Conservation (phyloP, 2,113 vertebrate species). For the Galemys pyrenaicus region DNA sequence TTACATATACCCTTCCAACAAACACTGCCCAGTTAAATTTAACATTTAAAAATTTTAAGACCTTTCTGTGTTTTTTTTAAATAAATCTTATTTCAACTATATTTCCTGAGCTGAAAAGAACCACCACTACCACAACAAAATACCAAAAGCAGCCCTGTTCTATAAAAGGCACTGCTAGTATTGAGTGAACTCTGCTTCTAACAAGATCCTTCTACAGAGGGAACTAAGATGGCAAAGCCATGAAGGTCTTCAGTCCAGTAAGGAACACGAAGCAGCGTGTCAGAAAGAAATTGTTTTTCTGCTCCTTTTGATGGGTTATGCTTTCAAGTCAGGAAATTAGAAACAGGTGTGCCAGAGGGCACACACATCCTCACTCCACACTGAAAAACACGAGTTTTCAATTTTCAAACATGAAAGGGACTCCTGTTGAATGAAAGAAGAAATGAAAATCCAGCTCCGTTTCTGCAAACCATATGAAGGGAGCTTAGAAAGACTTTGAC, state of each 20-base stretch:
- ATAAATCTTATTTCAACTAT: conserved; percentile 74
- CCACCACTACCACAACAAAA: conserved; percentile 81
- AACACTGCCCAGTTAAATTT: conserved; percentile 59
- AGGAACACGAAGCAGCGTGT: conserved; percentile 86
- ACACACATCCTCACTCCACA: conserved; percentile 90
- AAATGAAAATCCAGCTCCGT: conserved; percentile 87
- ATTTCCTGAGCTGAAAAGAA: conserved; percentile 80
- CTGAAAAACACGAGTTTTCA: conserved; percentile 90
- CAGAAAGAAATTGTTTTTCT: conserved; percentile 93
- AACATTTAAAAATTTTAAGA: conserved; percentile 70
- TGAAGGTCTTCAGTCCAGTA: conserved; percentile 77
- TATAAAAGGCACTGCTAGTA: conserved; percentile 68
- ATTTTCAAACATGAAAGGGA: conserved; percentile 95
- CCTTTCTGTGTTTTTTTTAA: conserved; percentile 49
- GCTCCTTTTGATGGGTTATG: conserved; percentile 94
- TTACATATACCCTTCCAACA: conserved; percentile 69
- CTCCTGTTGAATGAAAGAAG: conserved; percentile 91
- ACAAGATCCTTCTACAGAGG: conserved; percentile 74
- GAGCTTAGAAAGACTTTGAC: conserved; percentile 80
- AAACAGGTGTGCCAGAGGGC: conserved; percentile 96
- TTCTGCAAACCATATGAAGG: conserved; percentile 88
- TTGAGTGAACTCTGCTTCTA: conserved; percentile 75
- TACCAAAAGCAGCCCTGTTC: conserved; percentile 72
- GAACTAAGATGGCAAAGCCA: conserved; percentile 81
- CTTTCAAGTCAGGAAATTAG: conserved; percentile 99